Conservation (phyloP, 30 jellyfish, hydroid and myxozoan species). For the Aurelia aurita region DNA sequence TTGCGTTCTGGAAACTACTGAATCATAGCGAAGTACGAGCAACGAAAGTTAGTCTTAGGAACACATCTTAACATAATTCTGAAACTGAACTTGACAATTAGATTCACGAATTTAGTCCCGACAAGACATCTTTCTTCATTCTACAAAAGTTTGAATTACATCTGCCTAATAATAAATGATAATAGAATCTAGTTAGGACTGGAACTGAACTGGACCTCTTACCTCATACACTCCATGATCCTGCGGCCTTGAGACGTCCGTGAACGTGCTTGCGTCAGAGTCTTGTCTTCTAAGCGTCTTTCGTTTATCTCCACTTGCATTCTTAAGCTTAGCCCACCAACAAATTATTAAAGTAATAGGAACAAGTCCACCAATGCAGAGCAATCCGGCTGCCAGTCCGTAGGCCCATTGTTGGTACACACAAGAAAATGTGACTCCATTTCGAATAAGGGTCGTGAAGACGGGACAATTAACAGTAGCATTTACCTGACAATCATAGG, state of each 20-base stretch:
- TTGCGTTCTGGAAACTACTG: too few relatives aligned
- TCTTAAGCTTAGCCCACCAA: constrained; percentile 62
- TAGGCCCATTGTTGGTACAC: constrained; percentile 74
- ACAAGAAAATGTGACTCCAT: constrained; percentile 43
- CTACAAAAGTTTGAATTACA: too few relatives aligned
- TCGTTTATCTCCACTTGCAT: constrained; percentile 5
- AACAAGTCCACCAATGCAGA: constrained; percentile 63
- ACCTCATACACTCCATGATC: constrained; percentile 73
- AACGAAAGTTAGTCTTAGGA: too few relatives aligned
- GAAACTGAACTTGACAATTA: too few relatives aligned
- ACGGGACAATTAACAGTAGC: constrained; percentile 37
- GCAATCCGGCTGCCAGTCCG: constrained; percentile 74
- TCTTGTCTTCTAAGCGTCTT: constrained; percentile 45
- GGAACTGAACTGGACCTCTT: neutral
- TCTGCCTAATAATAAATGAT: too few relatives aligned
- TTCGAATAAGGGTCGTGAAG: constrained; percentile 34
- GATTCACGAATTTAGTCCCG: too few relatives aligned
- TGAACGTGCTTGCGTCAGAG: constrained; percentile 69
- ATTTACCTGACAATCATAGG: neutral
- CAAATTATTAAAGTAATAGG: constrained; percentile 52
- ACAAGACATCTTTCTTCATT: too few relatives aligned
- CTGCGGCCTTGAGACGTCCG: constrained; percentile 70
- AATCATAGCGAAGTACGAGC: too few relatives aligned
- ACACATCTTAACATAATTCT: too few relatives aligned
- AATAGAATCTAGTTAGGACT: too few relatives aligned